phyloP scores from a whole-genome alignment of 1,140 invertebrate species.

The Saccostrea glomerata region DNA sequence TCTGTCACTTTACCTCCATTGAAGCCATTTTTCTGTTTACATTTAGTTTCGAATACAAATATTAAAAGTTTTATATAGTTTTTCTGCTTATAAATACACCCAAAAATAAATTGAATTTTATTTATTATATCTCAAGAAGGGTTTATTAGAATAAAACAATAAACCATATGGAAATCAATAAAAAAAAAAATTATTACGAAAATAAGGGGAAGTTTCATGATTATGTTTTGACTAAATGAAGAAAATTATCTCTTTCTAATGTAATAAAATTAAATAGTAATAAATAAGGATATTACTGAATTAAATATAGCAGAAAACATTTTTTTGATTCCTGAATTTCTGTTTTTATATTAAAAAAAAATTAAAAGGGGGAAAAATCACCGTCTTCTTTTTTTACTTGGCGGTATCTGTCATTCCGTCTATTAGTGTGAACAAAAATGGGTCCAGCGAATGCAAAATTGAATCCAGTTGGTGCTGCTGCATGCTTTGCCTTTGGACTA shows the following conservation, averaged over 20 bases:
- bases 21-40: constrained; percentile 76
- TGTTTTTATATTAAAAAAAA: neutral
- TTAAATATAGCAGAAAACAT: too few relatives aligned
- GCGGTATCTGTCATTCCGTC: neutral
- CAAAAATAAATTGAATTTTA: neutral
- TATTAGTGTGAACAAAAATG: constrained; percentile 64
- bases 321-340: too few relatives aligned
- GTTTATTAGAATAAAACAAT: too few relatives aligned
- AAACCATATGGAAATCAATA: too few relatives aligned
- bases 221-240: neutral
- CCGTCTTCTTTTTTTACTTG: neutral
- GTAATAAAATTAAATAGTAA: neutral
- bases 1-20: constrained; percentile 71
- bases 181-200: constrained; percentile 8
- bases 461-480: constrained; percentile 70
- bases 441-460: constrained; percentile 71
- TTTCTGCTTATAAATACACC: neutral
- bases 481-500: constrained; percentile 62
- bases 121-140: too few relatives aligned
- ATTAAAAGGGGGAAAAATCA: neutral
- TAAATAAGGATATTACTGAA: neutral
- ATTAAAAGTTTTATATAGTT: neutral
- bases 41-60: constrained; percentile 65
- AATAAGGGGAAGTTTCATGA: neutral
- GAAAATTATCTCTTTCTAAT: neutral